Conservation (phyloP, 2,888 invertebrate species). For the Drosophila bunnanda region DNA sequence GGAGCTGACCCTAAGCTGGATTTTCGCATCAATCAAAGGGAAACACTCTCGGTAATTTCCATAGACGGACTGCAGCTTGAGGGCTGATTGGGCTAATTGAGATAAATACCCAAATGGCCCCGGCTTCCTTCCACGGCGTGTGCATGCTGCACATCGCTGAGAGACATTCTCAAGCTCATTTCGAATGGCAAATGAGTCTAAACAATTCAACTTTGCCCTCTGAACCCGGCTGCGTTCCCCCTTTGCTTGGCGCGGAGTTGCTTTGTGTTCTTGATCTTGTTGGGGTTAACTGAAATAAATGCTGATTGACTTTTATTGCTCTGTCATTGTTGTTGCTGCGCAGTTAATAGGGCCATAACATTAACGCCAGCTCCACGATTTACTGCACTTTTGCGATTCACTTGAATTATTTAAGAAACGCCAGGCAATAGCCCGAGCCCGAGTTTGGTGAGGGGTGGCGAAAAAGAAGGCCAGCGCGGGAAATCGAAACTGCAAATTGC, state of each 20-base stretch:
- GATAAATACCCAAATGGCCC: conserved; percentile 33
- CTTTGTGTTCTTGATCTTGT: conserved; percentile 44
- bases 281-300: conserved; percentile 73
- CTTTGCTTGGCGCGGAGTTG: conserved; percentile 10
- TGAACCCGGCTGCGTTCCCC: not conserved
- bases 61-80: conserved; percentile 32
- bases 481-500: conserved; percentile 75
- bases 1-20: not conserved
- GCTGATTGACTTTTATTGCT: conserved; percentile 79
- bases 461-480: conserved; percentile 60
- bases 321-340: conserved; percentile 51
- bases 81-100: conserved; percentile 37
- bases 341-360: conserved; percentile 60
- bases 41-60: conserved; percentile 23
- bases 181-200: conserved; percentile 61
- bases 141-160: conserved; percentile 33
- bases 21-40: conserved; percentile 20
- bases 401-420: conserved; percentile 55
- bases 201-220: conserved; percentile 53
- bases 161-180: conserved; percentile 51
- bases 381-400: conserved; percentile 54
- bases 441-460: conserved; percentile 13
- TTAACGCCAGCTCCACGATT: conserved; percentile 57
- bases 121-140: not conserved
- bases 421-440: not conserved